Percentiles rank a stretch among this genome's conserved stretches.
Evolutionary conservation across 2,797 vertebrate species (phyloP).

Genomic region (Arctocebus calabarensis): DNA sequence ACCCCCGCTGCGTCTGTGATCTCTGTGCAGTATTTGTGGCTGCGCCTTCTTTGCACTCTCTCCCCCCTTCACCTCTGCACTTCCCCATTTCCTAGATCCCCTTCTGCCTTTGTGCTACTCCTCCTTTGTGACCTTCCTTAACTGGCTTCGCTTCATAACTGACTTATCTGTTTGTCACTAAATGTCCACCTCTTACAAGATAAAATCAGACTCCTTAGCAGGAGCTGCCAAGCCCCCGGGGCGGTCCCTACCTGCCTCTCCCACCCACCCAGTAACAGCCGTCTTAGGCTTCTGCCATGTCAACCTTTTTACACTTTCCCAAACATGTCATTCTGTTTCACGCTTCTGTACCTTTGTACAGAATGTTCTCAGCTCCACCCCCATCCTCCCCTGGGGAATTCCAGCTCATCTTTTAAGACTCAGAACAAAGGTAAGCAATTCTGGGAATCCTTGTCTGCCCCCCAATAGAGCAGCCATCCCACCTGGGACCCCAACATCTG

Average conservation of each 20-base stretch:
- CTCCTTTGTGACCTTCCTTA: neutral
- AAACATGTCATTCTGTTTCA: constrained; percentile 56
- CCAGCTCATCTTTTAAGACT: constrained; percentile 46
- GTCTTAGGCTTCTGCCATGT: neutral
- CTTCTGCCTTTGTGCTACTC: neutral
- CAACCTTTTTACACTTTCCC: neutral
- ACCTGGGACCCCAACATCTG: neutral
- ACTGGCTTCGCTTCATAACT: neutral
- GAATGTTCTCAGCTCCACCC: constrained; percentile 15
- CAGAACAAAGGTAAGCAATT: constrained; percentile 20
- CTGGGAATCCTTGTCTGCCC: neutral
- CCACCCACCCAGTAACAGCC: neutral
- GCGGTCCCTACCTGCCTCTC: neutral
- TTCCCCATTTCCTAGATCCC: neutral
- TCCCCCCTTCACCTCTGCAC: neutral
- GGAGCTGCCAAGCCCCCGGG: neutral
- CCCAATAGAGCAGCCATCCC: neutral
- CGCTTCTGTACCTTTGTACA: constrained; percentile 34
- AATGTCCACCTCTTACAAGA: neutral
- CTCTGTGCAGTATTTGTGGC: too few relatives aligned
- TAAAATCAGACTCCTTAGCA: neutral
- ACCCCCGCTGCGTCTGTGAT: neutral
- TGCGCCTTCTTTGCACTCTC: neutral
- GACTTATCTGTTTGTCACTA: neutral
- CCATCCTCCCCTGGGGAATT: constrained; percentile 16